Evolutionary conservation across 2,797 vertebrate genomes (phyloP), one percentile per base, ranked within the genome.

Genomic region (Sebastiscus tertius): DNA sequence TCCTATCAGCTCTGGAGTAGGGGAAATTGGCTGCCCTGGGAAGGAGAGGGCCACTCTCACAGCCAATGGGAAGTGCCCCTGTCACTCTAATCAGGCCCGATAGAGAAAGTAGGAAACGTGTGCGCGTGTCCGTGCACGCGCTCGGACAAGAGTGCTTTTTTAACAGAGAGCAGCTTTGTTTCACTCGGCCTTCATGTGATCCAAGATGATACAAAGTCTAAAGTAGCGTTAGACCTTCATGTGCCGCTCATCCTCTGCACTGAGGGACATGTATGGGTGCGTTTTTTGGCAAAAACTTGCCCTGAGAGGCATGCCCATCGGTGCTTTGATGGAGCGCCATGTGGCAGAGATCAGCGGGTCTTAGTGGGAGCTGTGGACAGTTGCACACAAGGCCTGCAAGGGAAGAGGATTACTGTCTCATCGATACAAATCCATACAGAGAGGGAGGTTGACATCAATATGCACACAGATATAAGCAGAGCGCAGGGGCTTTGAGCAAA

Each of bases 41-140:
- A 96, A 94, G 91, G 92, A 94, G 89, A 95, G 90, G 95, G 95
- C 93, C 92, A 95, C 91, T 93, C 94, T 95, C 88, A 90, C 88
- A 94, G 93, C 94, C 95, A 96, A 96, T 96, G 94, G 95, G 96
- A 96, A 96, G 94, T 96, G 94, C 94, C 95, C 95, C 91, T 93
- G 92, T 94, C 93, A 94, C 93, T 96, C 93, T 93, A 94, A 95
- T 94, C 92, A 92, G 91, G 86, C 84, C 89, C 69, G 81, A 92
- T 91, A 91, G 90, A 94, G 94, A 93, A 92, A 90, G 92, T 90
- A 92, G 93, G 93, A 93, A 93, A 85, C 27, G 88, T 89, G 90
- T 91, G 77, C 75, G 67, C 36, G 49, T 72, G 71, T 71, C 7
- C 18, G 63, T 75, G 69, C 71, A 60, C 36, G 20, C 58, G 29